These are phyloP conservation scores for Ariopsis seemanni DNA, from an alignment of 2,113 vertebrate genomes.

Conservation along the genomic window DNA sequence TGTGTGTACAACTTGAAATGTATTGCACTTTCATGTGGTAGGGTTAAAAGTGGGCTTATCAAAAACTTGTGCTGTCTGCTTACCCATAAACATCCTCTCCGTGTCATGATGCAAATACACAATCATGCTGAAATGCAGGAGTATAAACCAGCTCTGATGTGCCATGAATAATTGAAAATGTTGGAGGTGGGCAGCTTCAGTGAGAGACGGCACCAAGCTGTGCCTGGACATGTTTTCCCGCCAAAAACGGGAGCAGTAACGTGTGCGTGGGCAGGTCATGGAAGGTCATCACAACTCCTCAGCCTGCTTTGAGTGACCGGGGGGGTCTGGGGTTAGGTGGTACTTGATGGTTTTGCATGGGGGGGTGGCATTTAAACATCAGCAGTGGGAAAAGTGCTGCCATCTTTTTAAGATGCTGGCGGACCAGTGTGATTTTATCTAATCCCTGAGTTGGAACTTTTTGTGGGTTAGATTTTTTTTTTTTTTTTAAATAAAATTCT, in stretches of 20 bases:
- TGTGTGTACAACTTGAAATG: neutral
- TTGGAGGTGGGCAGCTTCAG: slow-evolving; percentile 46
- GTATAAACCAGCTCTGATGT: neutral
- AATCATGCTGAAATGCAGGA: neutral
- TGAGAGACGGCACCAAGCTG: slow-evolving; percentile 47
- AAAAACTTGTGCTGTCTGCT: neutral
- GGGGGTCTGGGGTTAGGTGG: neutral
- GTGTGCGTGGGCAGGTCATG: slow-evolving; percentile 51
- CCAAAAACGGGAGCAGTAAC: slow-evolving; percentile 44
- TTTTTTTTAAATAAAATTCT: neutral
- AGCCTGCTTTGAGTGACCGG: neutral
- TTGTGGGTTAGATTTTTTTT: neutral
- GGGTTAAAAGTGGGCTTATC: neutral
- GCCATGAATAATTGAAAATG: slow-evolving; percentile 43
- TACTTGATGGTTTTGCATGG: neutral
- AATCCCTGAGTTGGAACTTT: neutral
- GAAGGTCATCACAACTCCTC: slow-evolving; percentile 28
- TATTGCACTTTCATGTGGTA: neutral
- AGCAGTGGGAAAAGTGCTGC: neutral
- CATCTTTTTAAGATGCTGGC: neutral
- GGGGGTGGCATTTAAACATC: neutral
- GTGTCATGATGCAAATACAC: neutral
- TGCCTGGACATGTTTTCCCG: slow-evolving; percentile 34
- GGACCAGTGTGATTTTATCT: neutral
- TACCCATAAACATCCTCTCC: neutral